Conservation (phyloP, 2,888 invertebrate species). For the Ditula angustiorana region DNA sequence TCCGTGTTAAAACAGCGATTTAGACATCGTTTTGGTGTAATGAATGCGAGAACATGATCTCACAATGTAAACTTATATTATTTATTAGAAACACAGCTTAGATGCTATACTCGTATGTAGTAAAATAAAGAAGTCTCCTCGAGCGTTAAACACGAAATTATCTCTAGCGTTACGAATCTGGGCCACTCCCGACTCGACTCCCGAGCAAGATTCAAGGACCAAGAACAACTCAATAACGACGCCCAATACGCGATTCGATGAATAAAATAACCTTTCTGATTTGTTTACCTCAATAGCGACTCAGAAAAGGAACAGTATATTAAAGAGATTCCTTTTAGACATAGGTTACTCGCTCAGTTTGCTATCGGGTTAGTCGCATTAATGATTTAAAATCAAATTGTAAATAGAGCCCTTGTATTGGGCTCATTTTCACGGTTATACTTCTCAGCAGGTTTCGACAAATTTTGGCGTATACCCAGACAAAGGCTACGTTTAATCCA, state of each 20-base stretch:
- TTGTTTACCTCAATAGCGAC: slow-evolving; percentile 21
- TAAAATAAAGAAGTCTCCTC: slow-evolving; percentile 15
- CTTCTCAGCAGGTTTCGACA: too few species aligned
- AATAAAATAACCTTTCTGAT: slow-evolving; percentile 21
- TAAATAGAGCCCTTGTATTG: too few species aligned
- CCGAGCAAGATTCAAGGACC: slow-evolving; percentile 20
- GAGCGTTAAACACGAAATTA: slow-evolving; percentile 29
- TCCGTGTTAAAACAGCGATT: slow-evolving; percentile 35
- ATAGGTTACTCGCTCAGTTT: too few species aligned
- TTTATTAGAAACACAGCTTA: neutral
- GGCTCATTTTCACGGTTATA: too few species aligned
- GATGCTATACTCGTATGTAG: slow-evolving; percentile 11
- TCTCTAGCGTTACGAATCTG: slow-evolving; percentile 17
- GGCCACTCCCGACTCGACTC: slow-evolving; percentile 8
- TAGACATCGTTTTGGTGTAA: slow-evolving; percentile 2
- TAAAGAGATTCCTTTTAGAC: slow-evolving; percentile 52
- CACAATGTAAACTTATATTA: neutral
- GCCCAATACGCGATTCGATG: slow-evolving; percentile 3
- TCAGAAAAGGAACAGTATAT: slow-evolving; percentile 40
- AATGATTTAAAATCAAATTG: too few species aligned
- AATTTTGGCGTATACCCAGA: neutral
- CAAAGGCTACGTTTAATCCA: neutral
- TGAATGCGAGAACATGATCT: neutral
- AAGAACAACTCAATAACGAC: slow-evolving; percentile 22
- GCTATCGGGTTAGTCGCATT: too few species aligned